A percentile compares a stretch with the other conserved stretches of the same genome.
phyloP scores from a whole-genome alignment of 2,113 vertebrate species.

The Cephalopholis sonnerati region DNA sequence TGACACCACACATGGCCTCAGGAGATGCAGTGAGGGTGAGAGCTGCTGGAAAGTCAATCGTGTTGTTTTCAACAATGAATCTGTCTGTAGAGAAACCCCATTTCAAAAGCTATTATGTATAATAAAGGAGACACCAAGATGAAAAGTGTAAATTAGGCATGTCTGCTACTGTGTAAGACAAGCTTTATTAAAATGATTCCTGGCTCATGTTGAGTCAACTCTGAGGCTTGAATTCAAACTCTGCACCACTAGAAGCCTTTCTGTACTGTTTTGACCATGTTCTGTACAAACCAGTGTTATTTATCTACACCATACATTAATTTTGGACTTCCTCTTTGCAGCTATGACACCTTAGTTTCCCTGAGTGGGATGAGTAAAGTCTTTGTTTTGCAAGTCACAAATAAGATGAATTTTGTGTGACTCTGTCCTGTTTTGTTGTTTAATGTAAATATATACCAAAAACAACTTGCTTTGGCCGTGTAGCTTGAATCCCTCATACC shows the following conservation, averaged over 20 bases:
- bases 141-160: constrained; percentile 9
- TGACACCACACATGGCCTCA: constrained; percentile 17
- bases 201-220: neutral
- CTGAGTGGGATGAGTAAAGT: neutral
- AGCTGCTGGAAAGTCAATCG: constrained; percentile 1
- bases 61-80: constrained; percentile 1
- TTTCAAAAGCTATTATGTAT: neutral
- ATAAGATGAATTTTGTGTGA: too few relatives aligned
- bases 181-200: constrained; percentile 2
- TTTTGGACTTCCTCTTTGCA: neutral
- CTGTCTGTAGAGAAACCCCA: neutral
- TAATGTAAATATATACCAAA: too few relatives aligned
- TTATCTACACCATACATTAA: too few relatives aligned
- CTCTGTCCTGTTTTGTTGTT: too few relatives aligned
- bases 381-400: too few relatives aligned
- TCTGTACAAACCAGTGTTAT: neutral
- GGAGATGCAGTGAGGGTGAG: neutral
- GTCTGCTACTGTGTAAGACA: neutral
- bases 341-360: neutral
- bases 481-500: too few relatives aligned
- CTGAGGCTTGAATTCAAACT: neutral
- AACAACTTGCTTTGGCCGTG: too few relatives aligned
- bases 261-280: neutral
- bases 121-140: neutral
- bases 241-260: neutral